Base-by-base conservation (phyloP, 2,113 vertebrate genomes). In the Dromaius novaehollandiae region DNA sequence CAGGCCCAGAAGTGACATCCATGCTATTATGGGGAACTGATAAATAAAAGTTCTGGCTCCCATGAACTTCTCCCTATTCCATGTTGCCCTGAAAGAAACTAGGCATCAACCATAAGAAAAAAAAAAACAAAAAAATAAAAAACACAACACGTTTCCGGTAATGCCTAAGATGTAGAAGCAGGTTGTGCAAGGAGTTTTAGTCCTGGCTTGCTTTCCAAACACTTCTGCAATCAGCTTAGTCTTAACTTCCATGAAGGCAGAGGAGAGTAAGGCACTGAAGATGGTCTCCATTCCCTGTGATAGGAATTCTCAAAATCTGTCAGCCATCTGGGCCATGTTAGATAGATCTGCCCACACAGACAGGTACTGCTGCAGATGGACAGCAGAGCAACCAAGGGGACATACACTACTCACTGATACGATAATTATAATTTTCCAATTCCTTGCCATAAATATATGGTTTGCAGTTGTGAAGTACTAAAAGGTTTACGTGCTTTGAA, bases 261-360 rank as follows among this genome's bases (percentile, higher is more conserved):
- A 38, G n/a, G 32, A 55, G 70, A 8, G 12, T 56, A 46, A 55
- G 51, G 56, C 30, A 25, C 40, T 40, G 4, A 42, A 70, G 30
- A 25, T 32, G 50, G 8, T 19, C 30, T 60, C 15, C 28, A 4
- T 38, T 42, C 18, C 13, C 5, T 38, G 2, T 0, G 2, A 48
- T 24, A 42, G 50, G 18, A 38, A 30, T 71, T 42, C n/a, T 42
- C 25, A 13, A 26, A 65, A 60, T 5, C 40, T 1, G 0, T 13
- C 7, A 9, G 32, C 4, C 26, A 28, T 5, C 8, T 9, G 17
- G n/a, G 3, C 30, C 30, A 8, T 11, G 0, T 21, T 13, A 38
- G 5, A 18, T 24, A 26, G 25, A 38, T 64, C 30, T 13, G 15
- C 22, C 18, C 56, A 17, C 2, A 0, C 21, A 30, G 18, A 22